Conservation (phyloP, 2,113 vertebrate species). For the Promerops cafer region DNA sequence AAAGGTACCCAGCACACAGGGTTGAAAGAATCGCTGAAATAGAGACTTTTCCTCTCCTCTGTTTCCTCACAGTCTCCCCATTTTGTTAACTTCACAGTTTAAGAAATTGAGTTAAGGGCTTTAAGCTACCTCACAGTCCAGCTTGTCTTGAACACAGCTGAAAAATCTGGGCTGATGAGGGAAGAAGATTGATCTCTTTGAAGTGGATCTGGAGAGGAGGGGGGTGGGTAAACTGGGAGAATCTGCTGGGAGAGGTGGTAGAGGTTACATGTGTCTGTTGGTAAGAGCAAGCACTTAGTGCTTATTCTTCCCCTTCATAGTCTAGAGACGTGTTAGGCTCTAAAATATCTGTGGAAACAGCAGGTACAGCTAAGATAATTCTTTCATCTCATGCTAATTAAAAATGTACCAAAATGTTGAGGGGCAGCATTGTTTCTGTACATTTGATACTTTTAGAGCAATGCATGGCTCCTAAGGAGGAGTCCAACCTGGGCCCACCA, state of each 20-base stretch:
- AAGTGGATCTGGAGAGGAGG: background rate
- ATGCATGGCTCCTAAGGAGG: background rate
- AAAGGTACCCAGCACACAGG: background rate
- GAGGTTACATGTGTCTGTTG: background rate
- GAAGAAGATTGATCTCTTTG: background rate
- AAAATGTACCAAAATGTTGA: background rate
- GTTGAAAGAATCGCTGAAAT: background rate
- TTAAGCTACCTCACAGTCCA: background rate
- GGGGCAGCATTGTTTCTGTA: background rate
- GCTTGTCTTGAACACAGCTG: background rate
- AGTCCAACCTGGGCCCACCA: background rate
- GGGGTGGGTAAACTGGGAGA: background rate
- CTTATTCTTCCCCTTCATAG: background rate
- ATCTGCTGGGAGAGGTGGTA: background rate
- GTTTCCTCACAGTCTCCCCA: background rate
- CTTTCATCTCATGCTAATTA: background rate
- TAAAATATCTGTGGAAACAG: background rate
- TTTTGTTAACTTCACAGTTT: background rate
- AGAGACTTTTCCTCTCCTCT: background rate
- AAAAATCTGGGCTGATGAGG: background rate
- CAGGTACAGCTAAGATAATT: background rate
- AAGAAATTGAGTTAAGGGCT: background rate
- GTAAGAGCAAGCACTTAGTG: background rate
- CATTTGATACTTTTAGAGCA: background rate
- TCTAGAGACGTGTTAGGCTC: background rate